Conservation (phyloP, 2,797 vertebrate genomes). For the Halcyon badia region DNA sequence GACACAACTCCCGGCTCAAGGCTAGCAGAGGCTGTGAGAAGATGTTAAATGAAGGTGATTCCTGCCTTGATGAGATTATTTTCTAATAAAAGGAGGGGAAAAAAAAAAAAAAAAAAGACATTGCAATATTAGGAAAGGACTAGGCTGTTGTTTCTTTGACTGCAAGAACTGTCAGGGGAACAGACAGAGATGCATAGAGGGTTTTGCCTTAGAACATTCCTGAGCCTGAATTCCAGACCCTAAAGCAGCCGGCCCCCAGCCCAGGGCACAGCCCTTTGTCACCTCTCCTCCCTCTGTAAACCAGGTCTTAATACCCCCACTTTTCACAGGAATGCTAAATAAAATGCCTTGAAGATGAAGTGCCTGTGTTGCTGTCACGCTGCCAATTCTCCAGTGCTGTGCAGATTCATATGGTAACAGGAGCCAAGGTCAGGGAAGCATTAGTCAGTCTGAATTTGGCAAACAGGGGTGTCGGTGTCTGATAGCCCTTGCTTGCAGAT, state of each 20-base stretch:
- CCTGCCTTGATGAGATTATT: constrained; percentile 30
- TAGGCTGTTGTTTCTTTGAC: neutral
- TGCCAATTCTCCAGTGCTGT: neutral
- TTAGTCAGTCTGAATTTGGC: constrained; percentile 55
- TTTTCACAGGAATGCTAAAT: constrained; percentile 55
- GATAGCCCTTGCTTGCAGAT: neutral
- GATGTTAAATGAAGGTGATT: constrained; percentile 37
- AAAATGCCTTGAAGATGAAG: constrained; percentile 61
- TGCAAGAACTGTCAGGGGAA: neutral
- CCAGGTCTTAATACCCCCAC: constrained; percentile 17
- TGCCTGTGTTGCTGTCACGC: constrained; percentile 35
- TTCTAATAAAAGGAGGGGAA: neutral
- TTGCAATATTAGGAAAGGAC: neutral
- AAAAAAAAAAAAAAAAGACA: neutral
- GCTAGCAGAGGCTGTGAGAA: neutral
- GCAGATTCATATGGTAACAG: neutral
- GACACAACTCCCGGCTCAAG: neutral
- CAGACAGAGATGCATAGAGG: neutral
- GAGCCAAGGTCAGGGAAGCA: constrained; percentile 64
- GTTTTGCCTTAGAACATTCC: constrained; percentile 16
- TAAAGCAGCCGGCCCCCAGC: neutral
- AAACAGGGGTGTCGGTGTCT: neutral
- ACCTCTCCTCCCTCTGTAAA: constrained; percentile 38
- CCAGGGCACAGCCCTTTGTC: constrained; percentile 31
- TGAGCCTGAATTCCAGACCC: constrained; percentile 51